Percentiles rank a stretch among this genome's conserved stretches.
These are phyloP conservation scores for Nannoperca obscura DNA, from an alignment of 2,797 vertebrate species.

Conservation along the genomic window DNA sequence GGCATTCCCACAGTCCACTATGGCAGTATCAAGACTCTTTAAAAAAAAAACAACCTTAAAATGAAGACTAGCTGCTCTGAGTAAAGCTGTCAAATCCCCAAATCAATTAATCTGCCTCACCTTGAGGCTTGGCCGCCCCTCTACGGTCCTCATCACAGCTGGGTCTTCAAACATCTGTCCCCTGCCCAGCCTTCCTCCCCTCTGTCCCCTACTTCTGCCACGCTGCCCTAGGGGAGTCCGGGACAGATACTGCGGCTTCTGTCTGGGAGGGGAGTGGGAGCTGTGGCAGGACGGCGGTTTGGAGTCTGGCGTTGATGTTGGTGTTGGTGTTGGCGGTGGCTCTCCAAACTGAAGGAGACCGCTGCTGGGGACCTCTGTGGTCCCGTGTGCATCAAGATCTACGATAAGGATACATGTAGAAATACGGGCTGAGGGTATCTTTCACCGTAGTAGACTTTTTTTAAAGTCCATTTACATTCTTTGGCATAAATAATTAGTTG, in stretches of 20 bases:
- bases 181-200: conserved; percentile 51
- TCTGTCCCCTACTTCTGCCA: conserved; percentile 54
- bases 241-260: conserved; percentile 35
- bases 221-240: conserved; percentile 33
- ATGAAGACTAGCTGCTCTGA: not conserved
- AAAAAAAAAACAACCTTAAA: not conserved
- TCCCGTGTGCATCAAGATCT: conserved; percentile 67
- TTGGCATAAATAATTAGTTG: not conserved
- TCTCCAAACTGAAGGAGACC: conserved; percentile 69
- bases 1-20: conserved; percentile 87
- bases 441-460: not conserved
- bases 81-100: not conserved
- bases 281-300: conserved; percentile 37
- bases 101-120: conserved; percentile 67
- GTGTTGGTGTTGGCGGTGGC: not conserved
- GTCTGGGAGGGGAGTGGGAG: conserved; percentile 51
- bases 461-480: not conserved
- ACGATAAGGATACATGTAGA: not conserved
- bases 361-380: conserved; percentile 47
- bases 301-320: conserved; percentile 43
- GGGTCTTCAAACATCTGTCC: conserved; percentile 89
- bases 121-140: conserved; percentile 86
- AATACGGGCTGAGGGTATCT: not conserved
- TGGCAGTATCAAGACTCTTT: conserved; percentile 90
- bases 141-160: conserved; percentile 89